Evolutionary conservation across 2,797 vertebrate species (phyloP).

Genomic region (Rhincodon typus): DNA sequence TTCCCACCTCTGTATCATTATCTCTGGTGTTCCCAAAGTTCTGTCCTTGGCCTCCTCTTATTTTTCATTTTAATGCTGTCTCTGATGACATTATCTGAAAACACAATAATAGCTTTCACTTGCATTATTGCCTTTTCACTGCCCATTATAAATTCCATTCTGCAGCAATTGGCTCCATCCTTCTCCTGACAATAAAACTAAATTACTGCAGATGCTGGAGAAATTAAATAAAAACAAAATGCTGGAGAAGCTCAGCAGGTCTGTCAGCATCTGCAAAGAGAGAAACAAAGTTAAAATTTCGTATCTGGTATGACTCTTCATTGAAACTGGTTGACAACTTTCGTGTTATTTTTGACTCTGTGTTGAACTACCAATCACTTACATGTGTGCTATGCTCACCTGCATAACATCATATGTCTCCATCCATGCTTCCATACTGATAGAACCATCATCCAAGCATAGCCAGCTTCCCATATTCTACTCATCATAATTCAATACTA

Average conservation of each 20-base stretch:
- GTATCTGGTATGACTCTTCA: background rate
- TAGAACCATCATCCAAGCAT: background rate
- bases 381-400: background rate
- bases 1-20: background rate
- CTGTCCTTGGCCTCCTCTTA: background rate
- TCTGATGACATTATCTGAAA: background rate
- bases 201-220: too few relatives aligned
- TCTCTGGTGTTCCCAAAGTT: background rate
- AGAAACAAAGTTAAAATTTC: too few relatives aligned
- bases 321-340: background rate
- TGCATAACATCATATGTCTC: background rate
- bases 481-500: background rate
- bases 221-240: too few relatives aligned
- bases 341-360: background rate
- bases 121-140: background rate
- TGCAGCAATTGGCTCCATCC: background rate
- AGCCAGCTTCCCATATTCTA: background rate
- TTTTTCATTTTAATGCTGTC: background rate
- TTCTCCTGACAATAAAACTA: background rate
- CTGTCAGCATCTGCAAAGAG: too few relatives aligned
- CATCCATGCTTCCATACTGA: background rate
- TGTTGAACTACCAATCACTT: background rate
- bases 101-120: background rate
- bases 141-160: background rate
- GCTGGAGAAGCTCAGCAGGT: too few relatives aligned